A percentile compares a stretch with the other conserved stretches of the same genome.
Evolutionary conservation across 2,113 vertebrate genomes (phyloP).

Genomic region (Pterocles burchelli): DNA sequence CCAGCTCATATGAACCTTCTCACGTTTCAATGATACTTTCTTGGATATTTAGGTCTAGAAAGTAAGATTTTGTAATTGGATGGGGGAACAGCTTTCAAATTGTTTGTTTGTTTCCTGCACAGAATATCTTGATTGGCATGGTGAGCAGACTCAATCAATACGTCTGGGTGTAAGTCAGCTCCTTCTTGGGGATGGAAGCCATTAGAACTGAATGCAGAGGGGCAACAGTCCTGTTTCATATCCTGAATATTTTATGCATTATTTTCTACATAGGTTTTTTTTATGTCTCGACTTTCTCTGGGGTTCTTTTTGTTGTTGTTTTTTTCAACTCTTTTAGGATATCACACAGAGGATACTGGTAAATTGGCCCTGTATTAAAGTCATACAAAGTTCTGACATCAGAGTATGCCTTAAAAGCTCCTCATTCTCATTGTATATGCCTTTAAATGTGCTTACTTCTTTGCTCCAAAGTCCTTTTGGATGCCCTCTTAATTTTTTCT

Average conservation of each 20-base stretch:
- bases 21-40: background rate
- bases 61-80: background rate
- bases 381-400: background rate
- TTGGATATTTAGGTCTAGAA: background rate
- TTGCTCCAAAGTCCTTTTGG: background rate
- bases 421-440: background rate
- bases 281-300: background rate
- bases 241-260: background rate
- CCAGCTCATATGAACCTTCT: no score
- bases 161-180: background rate
- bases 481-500: background rate
- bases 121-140: background rate
- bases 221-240: background rate
- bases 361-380: background rate
- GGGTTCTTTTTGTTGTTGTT: background rate
- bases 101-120: background rate
- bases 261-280: background rate
- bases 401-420: background rate
- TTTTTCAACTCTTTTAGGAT: background rate
- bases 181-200: background rate
- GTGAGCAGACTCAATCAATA: background rate
- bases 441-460: background rate
- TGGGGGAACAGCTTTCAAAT: background rate
- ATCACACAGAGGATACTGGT: background rate
- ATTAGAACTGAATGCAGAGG: background rate